Conservation (phyloP, 64 coral and sea anemone genomes). For the Catalaphyllia jardinei region DNA sequence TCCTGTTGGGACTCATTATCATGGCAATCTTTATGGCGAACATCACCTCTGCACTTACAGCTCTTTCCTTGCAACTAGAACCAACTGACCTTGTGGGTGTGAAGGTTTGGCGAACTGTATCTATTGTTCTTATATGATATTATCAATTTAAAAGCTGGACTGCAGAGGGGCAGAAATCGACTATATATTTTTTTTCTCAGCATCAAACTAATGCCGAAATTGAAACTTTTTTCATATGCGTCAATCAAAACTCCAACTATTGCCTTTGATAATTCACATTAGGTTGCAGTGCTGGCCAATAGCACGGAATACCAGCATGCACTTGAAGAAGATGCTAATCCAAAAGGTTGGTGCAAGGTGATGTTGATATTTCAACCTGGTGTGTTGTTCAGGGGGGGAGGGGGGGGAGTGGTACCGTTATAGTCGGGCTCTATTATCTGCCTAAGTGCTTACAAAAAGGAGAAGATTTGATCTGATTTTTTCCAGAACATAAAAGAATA, state of each 20-base stretch:
- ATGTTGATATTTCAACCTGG: background rate
- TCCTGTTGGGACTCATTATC: conserved; percentile 44
- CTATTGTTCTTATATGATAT: background rate
- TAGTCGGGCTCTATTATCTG: too few relatives aligned
- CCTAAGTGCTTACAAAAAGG: too few relatives aligned
- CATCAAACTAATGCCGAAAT: background rate
- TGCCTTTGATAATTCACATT: background rate
- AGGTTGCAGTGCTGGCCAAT: conserved; percentile 24
- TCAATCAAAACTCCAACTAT: background rate
- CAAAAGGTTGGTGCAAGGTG: background rate
- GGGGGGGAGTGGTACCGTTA: too few relatives aligned
- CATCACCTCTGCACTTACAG: conserved; percentile 51
- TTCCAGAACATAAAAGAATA: too few relatives aligned
- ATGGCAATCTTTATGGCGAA: conserved; percentile 58
- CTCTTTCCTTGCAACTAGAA: conserved; percentile 36
- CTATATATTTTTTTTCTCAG: too few relatives aligned
- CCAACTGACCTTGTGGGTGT: background rate
- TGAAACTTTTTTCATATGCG: background rate
- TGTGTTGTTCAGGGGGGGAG: too few relatives aligned
- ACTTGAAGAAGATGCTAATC: background rate
- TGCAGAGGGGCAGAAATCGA: too few relatives aligned
- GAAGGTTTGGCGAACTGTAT: background rate
- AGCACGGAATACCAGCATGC: conserved; percentile 22
- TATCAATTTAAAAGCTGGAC: too few relatives aligned
- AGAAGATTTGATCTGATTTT: too few relatives aligned